Base-by-base conservation (phyloP, 2,797 vertebrate genomes). In the Eremophila alpestris region DNA sequence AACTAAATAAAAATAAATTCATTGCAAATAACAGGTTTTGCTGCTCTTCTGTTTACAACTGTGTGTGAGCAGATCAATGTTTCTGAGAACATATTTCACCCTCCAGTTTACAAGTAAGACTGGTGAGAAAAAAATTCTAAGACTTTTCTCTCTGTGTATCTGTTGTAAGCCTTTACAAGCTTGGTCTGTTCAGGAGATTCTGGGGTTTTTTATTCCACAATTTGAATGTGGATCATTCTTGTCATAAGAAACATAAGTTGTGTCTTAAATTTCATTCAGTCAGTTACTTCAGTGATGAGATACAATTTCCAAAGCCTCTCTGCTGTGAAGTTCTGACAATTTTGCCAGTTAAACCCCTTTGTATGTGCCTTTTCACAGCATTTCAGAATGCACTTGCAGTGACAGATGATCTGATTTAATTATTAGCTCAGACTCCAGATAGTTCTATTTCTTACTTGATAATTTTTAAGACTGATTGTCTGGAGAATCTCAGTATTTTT, bases 381-480 rank as follows among this genome's bases (percentile, higher is more conserved):
- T 81, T 93, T 94, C 49, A 45, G 54, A 56, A 64, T 65, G 71
- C 26, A 62, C 70, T 94, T 87, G 63, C 43, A 89, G 45, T 79
- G 67, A 55, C 90, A 96, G 83, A 94, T 95, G 92, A 86, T 92
- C 78, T 77, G 84, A 87, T 94, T 92, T 93, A 90, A 94, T 93
- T 92, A 87, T 96, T 95, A 96, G 71, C 29, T 94, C 43, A 60
- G 74, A 54, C 24, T 89, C 19, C 32, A 89, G 13, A 89, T 79
- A 89, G 5, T 87, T 92, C 12, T 68, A 3, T 92, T 87, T 69
- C 59, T 89, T 70, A 56, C 19, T 76, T 63, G 56, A 83, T 77
- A 85, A 70, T 67, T 94, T 93, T 82, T 52, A 69, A 76, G 56
- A 77, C 43, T 73, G 29, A 36, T 91, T 90, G 4, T 82, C 36